Evolutionary conservation across 2,797 vertebrate genomes (phyloP), one percentile per base, ranked within the genome.

Genomic region (Botia kubotai): DNA sequence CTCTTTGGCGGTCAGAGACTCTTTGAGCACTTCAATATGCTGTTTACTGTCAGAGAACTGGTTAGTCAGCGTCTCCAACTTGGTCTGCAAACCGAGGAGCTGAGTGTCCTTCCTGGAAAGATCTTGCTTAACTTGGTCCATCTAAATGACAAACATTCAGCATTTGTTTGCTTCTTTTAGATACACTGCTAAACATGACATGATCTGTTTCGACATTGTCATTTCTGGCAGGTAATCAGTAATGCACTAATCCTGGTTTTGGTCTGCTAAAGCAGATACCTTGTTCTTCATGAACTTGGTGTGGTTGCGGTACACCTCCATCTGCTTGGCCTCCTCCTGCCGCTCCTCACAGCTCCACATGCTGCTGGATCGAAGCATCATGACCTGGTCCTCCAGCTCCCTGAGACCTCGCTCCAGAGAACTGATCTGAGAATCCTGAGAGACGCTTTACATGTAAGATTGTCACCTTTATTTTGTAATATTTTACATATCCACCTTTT

Each of bases 261-360:
- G 36, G 39, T 43, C 7, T 43, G 8, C 39, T 43, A 11, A 0
- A 43, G 39, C 7, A 43, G 39, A 14, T 89, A 99, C 98, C 98
- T 99, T 99, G 84, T 97, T 99, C 89, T 99, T 99, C 98, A 99
- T 99, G 89, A 99, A 99, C 89, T 99, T 99, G 72, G 97, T 99
- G 91, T 99, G 98, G 89, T 97, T 99, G 74, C 97, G 96, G 88
- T 99, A 99, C 76, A 99, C 97, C 86, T 99, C 98, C 98, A 99
- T 99, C 85, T 99, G 98, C 89, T 99, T 99, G 95, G 99, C 97
- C 85, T 99, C 98, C 88, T 99, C 98, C 82, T 99, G 98, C 1
- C 98, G 95, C 55, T 99, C 98, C 90, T 99, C 98, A 1, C 96
- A 98, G 91, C 97, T 99, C 86, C 99, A 91, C 80, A 98, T 97